These are phyloP conservation scores for Acromyrmex echinatior DNA, from an alignment of 1,140 invertebrate species.

Conservation along the genomic window DNA sequence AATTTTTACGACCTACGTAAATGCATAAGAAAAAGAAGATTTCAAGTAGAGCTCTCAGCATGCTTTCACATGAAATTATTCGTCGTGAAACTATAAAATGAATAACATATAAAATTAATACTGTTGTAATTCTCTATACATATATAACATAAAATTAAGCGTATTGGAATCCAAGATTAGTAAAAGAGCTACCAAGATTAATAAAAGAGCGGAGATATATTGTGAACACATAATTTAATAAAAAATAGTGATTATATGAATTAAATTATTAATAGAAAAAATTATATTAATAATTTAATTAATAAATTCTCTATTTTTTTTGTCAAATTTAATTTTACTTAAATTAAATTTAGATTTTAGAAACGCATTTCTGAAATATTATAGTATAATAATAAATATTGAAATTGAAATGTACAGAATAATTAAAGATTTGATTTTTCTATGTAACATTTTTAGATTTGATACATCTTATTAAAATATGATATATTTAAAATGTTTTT, in stretches of 20 bases:
- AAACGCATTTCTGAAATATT: no score
- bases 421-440: no score
- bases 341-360: no score
- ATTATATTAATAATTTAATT: no score
- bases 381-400: no score
- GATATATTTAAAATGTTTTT: background rate
- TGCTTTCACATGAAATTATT: conserved; percentile 3
- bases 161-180: background rate
- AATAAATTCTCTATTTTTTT: no score
- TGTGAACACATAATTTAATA: background rate
- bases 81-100: background rate
- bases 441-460: no score
- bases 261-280: no score
- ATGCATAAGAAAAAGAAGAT: conserved; percentile 17
- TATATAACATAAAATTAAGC: background rate
- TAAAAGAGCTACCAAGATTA: background rate
- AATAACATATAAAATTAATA: background rate
- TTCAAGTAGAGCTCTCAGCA: background rate
- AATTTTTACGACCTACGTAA: conserved; percentile 29
- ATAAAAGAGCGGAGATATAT: background rate
- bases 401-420: no score
- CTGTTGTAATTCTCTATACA: background rate
- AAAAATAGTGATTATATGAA: no score
- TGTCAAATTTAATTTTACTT: no score
- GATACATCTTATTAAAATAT: no score